Evolutionary conservation across 2,797 vertebrate genomes (phyloP).

Genomic region (Bradypodion pumilum): DNA sequence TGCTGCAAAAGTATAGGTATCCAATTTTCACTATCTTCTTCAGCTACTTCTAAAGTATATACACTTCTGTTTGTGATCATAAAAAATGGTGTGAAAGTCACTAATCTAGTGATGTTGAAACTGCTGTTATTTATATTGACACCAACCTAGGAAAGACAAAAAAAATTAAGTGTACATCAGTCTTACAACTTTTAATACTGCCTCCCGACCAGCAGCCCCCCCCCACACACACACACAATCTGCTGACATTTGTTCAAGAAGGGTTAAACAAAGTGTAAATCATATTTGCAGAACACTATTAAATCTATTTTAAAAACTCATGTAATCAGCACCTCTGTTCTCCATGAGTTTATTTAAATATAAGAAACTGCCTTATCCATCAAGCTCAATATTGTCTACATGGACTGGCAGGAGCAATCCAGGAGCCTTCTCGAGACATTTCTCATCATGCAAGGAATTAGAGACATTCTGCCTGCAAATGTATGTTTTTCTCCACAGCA

Average conservation of each 20-base stretch:
- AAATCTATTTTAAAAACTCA: not conserved
- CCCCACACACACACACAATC: not conserved
- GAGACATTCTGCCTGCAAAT: too few species aligned
- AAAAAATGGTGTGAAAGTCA: conserved; percentile 94
- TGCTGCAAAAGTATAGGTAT: conserved; percentile 84
- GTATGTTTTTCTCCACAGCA: not conserved
- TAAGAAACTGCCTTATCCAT: not conserved
- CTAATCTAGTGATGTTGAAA: conserved; percentile 96
- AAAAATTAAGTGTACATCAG: conserved; percentile 16
- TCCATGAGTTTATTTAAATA: not conserved
- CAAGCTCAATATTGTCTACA: not conserved
- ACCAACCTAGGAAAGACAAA: conserved; percentile 81
- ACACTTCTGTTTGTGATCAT: conserved; percentile 94
- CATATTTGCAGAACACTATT: not conserved
- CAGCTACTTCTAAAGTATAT: conserved; percentile 83
- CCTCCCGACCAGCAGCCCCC: not conserved
- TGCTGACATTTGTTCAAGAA: not conserved
- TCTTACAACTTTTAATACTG: not conserved
- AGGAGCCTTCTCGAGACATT: too few species aligned
- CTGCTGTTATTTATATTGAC: conserved; percentile 94
- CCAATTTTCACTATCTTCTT: conserved; percentile 86
- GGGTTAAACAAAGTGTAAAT: not conserved
- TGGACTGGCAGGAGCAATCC: not conserved
- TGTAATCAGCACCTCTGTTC: not conserved
- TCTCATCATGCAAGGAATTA: too few species aligned